Percentiles rank a stretch among this genome's conserved stretches.
Conservation (phyloP, 2,797 vertebrate genomes). For the Phrynocephalus vlangalii region DNA sequence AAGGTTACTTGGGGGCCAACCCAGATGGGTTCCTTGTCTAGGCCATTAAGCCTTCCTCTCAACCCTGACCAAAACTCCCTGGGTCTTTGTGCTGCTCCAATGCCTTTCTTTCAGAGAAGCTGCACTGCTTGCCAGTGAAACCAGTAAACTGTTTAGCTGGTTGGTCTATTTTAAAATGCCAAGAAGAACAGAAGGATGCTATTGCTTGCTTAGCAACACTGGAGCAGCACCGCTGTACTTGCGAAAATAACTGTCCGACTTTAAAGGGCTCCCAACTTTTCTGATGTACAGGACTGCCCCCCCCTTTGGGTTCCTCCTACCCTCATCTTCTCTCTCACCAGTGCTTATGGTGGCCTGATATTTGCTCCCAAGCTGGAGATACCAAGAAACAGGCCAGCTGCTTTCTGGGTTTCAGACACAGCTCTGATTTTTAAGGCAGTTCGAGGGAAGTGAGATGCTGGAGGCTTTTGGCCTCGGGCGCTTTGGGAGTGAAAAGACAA, state of each 20-base stretch:
- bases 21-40: not conserved
- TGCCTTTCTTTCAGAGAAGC: not conserved
- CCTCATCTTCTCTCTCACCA: too few relatives aligned
- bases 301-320: not conserved
- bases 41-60: too few relatives aligned
- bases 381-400: not conserved
- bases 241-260: not conserved
- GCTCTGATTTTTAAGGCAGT: too few relatives aligned
- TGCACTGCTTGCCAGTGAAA: not conserved
- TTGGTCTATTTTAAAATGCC: not conserved
- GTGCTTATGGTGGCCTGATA: too few relatives aligned
- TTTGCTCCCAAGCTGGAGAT: not conserved
- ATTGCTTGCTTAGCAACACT: not conserved
- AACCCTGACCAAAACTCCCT: not conserved
- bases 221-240: not conserved
- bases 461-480: too few relatives aligned
- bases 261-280: too few relatives aligned
- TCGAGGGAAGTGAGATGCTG: not conserved
- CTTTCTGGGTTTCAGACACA: not conserved
- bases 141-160: not conserved
- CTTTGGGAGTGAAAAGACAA: not conserved
- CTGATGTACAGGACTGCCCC: not conserved
- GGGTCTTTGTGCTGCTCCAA: not conserved
- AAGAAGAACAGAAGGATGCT: not conserved
- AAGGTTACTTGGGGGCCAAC: not conserved